Conservation (phyloP, 1,140 invertebrate species). For the Rhyacophila brunnea region DNA sequence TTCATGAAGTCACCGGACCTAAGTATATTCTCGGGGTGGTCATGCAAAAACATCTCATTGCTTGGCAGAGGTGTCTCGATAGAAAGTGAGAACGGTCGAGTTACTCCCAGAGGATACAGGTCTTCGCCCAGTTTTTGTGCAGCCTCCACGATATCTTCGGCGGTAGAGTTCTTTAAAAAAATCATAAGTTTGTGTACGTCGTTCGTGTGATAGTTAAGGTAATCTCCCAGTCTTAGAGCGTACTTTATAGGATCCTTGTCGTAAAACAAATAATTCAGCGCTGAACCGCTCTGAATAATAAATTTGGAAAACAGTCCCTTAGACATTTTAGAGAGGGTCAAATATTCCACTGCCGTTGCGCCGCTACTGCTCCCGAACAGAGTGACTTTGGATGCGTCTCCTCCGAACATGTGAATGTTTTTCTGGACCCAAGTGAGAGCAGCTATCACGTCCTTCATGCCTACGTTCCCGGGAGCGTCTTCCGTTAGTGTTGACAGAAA, state of each 20-base stretch:
- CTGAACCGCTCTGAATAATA: conserved; percentile 12
- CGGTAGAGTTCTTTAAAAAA: conserved; percentile 39
- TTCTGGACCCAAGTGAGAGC: conserved; percentile 53
- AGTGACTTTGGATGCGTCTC: conserved; percentile 47
- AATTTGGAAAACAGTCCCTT: conserved; percentile 15
- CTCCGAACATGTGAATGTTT: conserved; percentile 48
- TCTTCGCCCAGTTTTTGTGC: conserved; percentile 31
- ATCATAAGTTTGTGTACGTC: conserved; percentile 38
- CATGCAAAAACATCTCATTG: conserved; percentile 45
- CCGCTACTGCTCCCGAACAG: conserved; percentile 41
- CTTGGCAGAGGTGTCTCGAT: conserved; percentile 40
- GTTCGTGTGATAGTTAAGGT: not conserved
- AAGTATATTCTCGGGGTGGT: conserved; percentile 41
- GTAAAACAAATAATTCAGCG: not conserved
- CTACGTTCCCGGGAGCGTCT: conserved; percentile 37
- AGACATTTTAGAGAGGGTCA: conserved; percentile 15
- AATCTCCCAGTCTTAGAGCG: not conserved
- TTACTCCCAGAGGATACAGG: conserved; percentile 38
- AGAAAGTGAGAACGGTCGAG: conserved; percentile 46
- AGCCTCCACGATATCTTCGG: conserved; percentile 42
- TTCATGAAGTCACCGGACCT: conserved; percentile 42
- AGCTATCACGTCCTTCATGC: conserved; percentile 33
- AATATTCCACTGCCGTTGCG: conserved; percentile 15
- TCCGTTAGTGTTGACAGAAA: conserved; percentile 57
- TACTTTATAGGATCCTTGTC: not conserved